Percentiles rank a stretch among this genome's conserved stretches.
Evolutionary conservation across 2,797 vertebrate species (phyloP).

Genomic region (Silurus lanzhouensis): DNA sequence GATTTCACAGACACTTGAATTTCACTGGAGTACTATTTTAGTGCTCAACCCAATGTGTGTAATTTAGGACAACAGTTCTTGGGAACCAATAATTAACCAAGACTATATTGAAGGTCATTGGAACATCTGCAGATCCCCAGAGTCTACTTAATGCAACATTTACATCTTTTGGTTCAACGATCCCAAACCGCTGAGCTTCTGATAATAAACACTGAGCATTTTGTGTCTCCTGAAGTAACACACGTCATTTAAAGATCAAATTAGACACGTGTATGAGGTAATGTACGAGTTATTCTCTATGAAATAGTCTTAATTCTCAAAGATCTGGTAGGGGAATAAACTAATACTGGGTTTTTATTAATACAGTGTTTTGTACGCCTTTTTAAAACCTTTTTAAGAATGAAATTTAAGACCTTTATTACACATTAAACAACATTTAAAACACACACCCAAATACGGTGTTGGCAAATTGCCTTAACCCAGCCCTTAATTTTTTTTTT

Average conservation of each 20-base stretch:
- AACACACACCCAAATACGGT: too few species aligned
- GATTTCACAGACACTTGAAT: background rate
- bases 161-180: background rate
- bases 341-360: background rate
- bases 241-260: background rate
- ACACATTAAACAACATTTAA: too few species aligned
- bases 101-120: conserved; percentile 7
- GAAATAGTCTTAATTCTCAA: background rate
- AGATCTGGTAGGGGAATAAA: background rate
- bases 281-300: background rate
- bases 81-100: conserved; percentile 3
- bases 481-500: too few species aligned
- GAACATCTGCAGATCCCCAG: conserved; percentile 1
- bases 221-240: background rate
- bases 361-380: too few species aligned
- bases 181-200: background rate
- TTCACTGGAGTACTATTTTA: conserved; percentile 11
- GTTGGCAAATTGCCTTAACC: too few species aligned
- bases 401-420: too few species aligned
- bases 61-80: conserved; percentile 20
- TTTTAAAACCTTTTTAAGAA: too few species aligned
- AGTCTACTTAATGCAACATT: background rate
- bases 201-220: background rate
- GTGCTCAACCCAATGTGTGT: background rate
- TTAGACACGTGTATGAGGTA: background rate